Conservation (phyloP, 2,797 vertebrate genomes). For the Labeo calbasu region DNA sequence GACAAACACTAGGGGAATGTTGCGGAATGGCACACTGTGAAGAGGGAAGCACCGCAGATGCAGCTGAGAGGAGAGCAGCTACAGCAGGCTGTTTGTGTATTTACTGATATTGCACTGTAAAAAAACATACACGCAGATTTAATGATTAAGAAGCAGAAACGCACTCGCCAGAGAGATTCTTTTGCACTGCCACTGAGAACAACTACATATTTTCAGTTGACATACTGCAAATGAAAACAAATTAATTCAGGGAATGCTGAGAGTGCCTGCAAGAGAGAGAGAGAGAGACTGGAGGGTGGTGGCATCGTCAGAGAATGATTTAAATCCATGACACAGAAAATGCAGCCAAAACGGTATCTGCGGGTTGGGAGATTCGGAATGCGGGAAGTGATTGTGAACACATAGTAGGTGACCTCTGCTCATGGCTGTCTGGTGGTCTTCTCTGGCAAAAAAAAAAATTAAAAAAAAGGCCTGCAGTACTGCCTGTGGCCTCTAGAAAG, state of each 20-base stretch:
- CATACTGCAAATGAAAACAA: conserved; percentile 79
- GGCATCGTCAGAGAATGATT: conserved; percentile 55
- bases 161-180: conserved; percentile 68
- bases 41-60: conserved; percentile 48
- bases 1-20: conserved; percentile 59
- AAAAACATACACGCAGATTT: conserved; percentile 59
- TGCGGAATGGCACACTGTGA: conserved; percentile 51
- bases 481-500: conserved; percentile 64
- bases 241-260: conserved; percentile 73
- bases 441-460: conserved; percentile 40
- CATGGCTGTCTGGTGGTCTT: conserved; percentile 57
- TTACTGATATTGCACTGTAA: conserved; percentile 63
- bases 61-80: conserved; percentile 40
- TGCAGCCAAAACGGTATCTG: conserved; percentile 68
- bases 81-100: conserved; percentile 56
- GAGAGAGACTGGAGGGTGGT: conserved; percentile 10
- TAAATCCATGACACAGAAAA: conserved; percentile 71
- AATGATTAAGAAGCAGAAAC: conserved; percentile 68
- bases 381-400: conserved; percentile 73
- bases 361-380: conserved; percentile 69
- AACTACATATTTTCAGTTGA: conserved; percentile 73
- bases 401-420: conserved; percentile 70
- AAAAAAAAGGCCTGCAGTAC: conserved; percentile 60
- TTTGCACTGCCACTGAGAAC: conserved; percentile 64
- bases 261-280: conserved; percentile 47